Base-by-base conservation (phyloP, 2,113 vertebrate species). In the Natator depressus region DNA sequence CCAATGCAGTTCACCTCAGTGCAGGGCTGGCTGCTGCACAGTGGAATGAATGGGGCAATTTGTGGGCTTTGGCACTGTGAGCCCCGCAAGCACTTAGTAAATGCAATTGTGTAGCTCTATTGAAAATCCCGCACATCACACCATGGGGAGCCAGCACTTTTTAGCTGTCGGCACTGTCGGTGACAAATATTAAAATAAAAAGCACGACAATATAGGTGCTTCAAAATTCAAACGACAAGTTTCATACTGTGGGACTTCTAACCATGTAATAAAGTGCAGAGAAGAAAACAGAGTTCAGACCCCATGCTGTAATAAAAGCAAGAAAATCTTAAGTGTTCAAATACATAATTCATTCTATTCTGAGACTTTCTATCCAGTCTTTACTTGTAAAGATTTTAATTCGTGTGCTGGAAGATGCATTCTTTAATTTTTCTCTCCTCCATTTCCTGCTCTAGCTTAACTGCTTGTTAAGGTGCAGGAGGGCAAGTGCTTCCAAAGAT, bases 221-320 rank as follows among this genome's bases (percentile, higher is more conserved):
- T 98, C 94, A 97, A 92, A 96, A 98, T 97, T 97, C 97, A 97
- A 96, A 92, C 96, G 75, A 95, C 93, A 97, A 97, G 95, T 97
- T 97, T 97, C 96, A 96, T 97, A 97, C 95, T 94, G 97, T 0
- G 94, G 97, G 97, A 97, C 97, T 98, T 97, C 97, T 98, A 98
- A 98, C 97, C 97, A 97, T 97, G 96, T 98, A 97, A 97, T 97
- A 97, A 97, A 98, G 94, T 96, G 96, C 94, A 95, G 95, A 95
- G 97, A 97, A 96, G 97, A 97, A 97, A 97, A 95, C 97, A 94
- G 95, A 97, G 96, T 96, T 97, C 96, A 96, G 97, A 97, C 97
- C 97, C 93, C 97, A 98, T 98, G 97, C 94, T 95, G 98, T 80
- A 96, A 94, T 96, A 96, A 97, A 97, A 97, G 97, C 94, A 96